These are phyloP conservation scores for Caenorhabditis elegans DNA, from an alignment of 1,140 invertebrate species.

Conservation along the genomic window DNA sequence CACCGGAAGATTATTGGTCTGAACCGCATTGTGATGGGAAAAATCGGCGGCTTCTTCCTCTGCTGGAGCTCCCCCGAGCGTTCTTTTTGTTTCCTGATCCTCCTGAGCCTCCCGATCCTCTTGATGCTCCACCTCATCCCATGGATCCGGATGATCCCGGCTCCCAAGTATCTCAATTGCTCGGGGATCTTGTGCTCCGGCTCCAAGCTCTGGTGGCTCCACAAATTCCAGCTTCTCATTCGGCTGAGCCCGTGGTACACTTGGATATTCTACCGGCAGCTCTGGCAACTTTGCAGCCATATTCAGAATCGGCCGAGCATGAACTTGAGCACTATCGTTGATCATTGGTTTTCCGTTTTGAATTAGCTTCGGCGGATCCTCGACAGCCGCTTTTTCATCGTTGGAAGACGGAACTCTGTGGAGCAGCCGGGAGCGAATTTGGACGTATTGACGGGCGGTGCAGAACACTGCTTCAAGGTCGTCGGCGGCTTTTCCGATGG, in stretches of 20 bases:
- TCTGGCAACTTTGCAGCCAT: background rate
- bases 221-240: background rate
- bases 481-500: background rate
- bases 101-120: background rate
- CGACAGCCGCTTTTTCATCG: background rate
- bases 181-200: background rate
- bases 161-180: background rate
- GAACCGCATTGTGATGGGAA: background rate
- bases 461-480: background rate
- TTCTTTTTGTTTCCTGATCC: background rate
- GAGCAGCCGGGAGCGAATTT: background rate
- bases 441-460: background rate
- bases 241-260: background rate
- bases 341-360: background rate
- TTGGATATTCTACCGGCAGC: background rate
- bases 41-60: background rate
- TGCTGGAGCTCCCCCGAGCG: background rate
- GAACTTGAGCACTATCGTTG: background rate
- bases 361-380: background rate
- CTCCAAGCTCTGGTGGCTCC: background rate
- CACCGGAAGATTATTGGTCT: background rate
- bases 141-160: background rate
- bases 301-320: background rate
- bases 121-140: no score
- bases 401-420: background rate